A percentile compares a stretch with the other conserved stretches of the same genome.
Evolutionary conservation across 2,797 vertebrate genomes (phyloP).

Genomic region (Clarias pachynema): DNA sequence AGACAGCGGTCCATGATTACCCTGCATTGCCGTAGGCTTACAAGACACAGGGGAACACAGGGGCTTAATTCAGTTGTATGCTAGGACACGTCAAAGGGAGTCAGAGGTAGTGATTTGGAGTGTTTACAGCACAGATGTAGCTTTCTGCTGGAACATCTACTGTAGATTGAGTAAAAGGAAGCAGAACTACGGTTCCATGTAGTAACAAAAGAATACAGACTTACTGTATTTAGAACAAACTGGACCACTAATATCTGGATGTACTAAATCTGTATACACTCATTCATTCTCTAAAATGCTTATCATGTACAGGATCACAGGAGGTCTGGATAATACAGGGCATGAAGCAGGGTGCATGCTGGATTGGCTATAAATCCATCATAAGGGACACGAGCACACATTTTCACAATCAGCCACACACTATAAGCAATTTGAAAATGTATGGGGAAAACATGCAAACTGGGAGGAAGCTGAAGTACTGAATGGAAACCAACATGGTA

Average conservation of each 20-base stretch:
- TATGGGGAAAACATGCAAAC: too few relatives aligned
- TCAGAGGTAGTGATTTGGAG: constrained; percentile 31
- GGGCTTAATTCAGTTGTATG: constrained; percentile 39
- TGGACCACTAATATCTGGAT: background rate
- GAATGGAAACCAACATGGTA: too few relatives aligned
- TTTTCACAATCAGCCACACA: background rate
- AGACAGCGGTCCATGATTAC: constrained; percentile 74
- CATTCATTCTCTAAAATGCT: too few relatives aligned
- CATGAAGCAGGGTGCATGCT: too few relatives aligned
- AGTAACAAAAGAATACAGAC: constrained; percentile 8
- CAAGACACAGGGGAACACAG: constrained; percentile 67
- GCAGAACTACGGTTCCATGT: constrained; percentile 16
- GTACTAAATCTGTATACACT: too few relatives aligned
- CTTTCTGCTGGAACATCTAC: background rate
- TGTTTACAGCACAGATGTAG: constrained; percentile 14
- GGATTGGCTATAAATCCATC: too few relatives aligned
- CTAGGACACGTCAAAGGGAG: constrained; percentile 19
- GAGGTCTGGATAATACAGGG: too few relatives aligned
- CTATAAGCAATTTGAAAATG: too few relatives aligned
- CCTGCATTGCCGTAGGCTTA: constrained; percentile 75
- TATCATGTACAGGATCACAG: too few relatives aligned
- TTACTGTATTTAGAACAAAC: background rate
- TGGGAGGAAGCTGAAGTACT: too few relatives aligned
- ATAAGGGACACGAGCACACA: too few relatives aligned
- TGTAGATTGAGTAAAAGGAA: constrained; percentile 23